Evolutionary conservation across 2,888 invertebrate genomes (phyloP), one percentile per base, ranked within the genome.

Genomic region (Pristionchus japonicus): DNA sequence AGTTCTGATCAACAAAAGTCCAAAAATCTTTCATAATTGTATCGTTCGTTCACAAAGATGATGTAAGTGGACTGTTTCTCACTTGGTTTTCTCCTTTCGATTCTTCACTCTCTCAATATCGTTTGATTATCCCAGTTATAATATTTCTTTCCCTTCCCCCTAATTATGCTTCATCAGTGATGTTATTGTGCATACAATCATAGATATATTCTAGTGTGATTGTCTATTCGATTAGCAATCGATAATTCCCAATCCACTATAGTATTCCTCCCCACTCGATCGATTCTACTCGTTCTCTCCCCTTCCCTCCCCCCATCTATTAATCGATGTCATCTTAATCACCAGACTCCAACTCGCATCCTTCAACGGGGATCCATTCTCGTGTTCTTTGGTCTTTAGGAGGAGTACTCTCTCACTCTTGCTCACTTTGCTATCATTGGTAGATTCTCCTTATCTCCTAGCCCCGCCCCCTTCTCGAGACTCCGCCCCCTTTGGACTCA

Each of bases 321-420:
- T 74, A 74, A 74, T 74, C 74, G 74, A 74, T 74, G 74, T 74
- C 74, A 74, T 74, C 43, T 37, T 74, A 74, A 74, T 74, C 74
- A 74, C 11, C 40, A 40, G 40, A 74, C 74, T 40, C 74, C 40
- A 13, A 67, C 31, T 67, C 67, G 61, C 61, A 34, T 67, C 67
- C 40, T 15, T n/a, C 43, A 40, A 74, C 74, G 74, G 74, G 74
- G 40, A 74, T 74, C 40, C 2, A 13, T 37, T 74, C 74, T 74
- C 74, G 74, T 74, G 74, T 74, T 74, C 43, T 40, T 47, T 49
- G 47, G 47, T 82, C 82, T 49, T 31, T 47, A 52, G 31, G 82
- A 49, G 40, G 82, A 82, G 47, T 17, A 13, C 40, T 40, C 43
- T 74, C 40, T 23, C 40, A 40, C 74, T 74, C 74, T 74, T 40